Conservation (phyloP, 2,888 invertebrate species). For the Harpalus rufipes region DNA sequence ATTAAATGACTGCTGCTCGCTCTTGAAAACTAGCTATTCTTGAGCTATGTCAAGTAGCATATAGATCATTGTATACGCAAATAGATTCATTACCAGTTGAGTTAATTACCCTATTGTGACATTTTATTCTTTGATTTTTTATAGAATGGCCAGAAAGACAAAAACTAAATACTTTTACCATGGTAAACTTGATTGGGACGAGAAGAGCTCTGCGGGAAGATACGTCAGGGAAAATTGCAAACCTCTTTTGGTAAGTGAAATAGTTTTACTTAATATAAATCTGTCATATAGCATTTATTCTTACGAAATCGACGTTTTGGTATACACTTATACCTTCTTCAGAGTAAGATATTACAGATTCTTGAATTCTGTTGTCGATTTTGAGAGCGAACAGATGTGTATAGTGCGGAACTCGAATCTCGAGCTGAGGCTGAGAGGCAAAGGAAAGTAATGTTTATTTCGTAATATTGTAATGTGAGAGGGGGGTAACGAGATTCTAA, state of each 20-base stretch:
- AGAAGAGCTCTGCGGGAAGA: slow-evolving; percentile 96
- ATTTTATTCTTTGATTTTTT: slow-evolving; percentile 71
- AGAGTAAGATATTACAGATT: too few species aligned
- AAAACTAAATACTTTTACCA: slow-evolving; percentile 99
- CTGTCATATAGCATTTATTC: too few species aligned
- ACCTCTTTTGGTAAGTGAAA: slow-evolving; percentile 89
- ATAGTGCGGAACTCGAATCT: too few species aligned
- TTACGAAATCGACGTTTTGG: too few species aligned
- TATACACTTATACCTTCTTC: too few species aligned
- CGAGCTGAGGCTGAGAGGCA: too few species aligned
- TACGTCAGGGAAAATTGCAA: slow-evolving; percentile 99
- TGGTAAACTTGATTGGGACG: slow-evolving; percentile 98
- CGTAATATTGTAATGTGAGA: too few species aligned
- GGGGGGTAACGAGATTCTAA: too few species aligned
- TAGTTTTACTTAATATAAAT: too few species aligned
- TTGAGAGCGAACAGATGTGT: too few species aligned
- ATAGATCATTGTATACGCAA: slow-evolving; percentile 17
- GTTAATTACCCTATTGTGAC: slow-evolving; percentile 3
- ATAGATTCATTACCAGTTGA: not conserved
- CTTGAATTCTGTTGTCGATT: too few species aligned
- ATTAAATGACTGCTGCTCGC: slow-evolving; percentile 59
- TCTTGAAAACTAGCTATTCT: slow-evolving; percentile 66
- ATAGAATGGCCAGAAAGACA: slow-evolving; percentile 91
- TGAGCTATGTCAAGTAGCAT: slow-evolving; percentile 40
- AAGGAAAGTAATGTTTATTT: too few species aligned